A percentile compares a stretch with the other conserved stretches of the same genome.
Evolutionary conservation across 2,888 invertebrate species (phyloP).

Genomic region (Epiblema foenella): DNA sequence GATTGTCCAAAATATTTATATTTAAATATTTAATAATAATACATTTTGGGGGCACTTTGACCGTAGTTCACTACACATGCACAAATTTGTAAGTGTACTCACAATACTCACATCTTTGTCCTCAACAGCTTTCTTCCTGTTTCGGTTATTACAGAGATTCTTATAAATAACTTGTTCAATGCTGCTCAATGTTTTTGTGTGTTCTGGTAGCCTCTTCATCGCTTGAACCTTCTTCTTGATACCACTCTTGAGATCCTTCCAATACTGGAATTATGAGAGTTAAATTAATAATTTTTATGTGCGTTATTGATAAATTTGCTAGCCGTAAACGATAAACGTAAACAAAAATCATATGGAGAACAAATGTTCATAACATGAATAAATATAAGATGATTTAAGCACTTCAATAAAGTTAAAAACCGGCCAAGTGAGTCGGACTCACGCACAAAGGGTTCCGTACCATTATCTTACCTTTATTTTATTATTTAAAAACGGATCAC

Average conservation of each 20-base stretch:
- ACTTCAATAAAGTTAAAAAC: too few relatives aligned
- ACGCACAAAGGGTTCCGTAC: too few relatives aligned
- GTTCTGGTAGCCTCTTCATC: neutral
- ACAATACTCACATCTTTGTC: conserved; percentile 28
- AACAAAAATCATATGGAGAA: neutral
- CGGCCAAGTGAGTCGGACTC: too few relatives aligned
- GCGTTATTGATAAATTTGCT: neutral
- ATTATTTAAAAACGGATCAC: too few relatives aligned
- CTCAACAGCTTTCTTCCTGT: neutral
- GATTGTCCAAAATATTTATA: too few relatives aligned
- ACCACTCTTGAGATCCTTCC: conserved; percentile 37
- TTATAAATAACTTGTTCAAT: conserved; percentile 24
- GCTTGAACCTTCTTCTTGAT: conserved; percentile 28
- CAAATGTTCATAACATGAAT: neutral
- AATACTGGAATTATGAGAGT: conserved; percentile 31
- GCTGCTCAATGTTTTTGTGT: conserved; percentile 1
- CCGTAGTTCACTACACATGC: too few relatives aligned
- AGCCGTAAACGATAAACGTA: neutral
- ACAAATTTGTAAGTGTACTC: too few relatives aligned
- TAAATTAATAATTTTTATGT: neutral
- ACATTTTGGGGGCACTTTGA: too few relatives aligned
- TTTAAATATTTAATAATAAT: too few relatives aligned
- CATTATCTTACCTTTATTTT: too few relatives aligned
- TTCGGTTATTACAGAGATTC: conserved; percentile 10
- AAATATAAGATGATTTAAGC: too few relatives aligned